phyloP scores from a whole-genome alignment of 2,797 vertebrate species.

The Hemibagrus guttatus region DNA sequence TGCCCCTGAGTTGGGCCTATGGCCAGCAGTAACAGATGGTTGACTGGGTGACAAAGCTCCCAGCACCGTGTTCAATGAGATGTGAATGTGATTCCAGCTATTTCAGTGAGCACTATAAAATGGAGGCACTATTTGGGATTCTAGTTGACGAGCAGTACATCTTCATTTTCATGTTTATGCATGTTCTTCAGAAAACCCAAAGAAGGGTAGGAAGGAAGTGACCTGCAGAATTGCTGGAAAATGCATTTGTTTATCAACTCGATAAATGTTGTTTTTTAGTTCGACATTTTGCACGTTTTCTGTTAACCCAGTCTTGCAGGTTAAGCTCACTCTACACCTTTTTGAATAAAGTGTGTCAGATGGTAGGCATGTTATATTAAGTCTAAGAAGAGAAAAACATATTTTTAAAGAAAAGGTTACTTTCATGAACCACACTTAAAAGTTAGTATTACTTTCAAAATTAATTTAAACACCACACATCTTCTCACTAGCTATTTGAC shows the following conservation, averaged over 20 bases:
- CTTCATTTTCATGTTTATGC: constrained; percentile 30
- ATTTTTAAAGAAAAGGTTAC: neutral
- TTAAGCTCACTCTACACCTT: neutral
- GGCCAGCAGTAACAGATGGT: constrained; percentile 72
- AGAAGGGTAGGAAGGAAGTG: neutral
- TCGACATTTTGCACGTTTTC: neutral
- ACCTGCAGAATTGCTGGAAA: neutral
- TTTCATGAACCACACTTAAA: neutral
- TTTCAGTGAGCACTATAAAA: constrained; percentile 39
- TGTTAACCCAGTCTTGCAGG: neutral
- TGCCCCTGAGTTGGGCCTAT: constrained; percentile 50
- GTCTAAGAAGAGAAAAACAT: neutral
- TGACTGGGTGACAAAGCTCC: constrained; percentile 68
- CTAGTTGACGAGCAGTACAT: constrained; percentile 7
- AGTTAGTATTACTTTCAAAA: neutral
- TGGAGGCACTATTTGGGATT: constrained; percentile 32
- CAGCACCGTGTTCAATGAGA: constrained; percentile 65
- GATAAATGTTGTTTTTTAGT: neutral
- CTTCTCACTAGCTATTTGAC: neutral
- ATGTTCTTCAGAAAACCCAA: neutral
- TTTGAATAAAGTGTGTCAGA: neutral
- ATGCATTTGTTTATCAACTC: neutral
- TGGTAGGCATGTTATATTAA: neutral
- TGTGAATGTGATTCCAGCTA: constrained; percentile 62
- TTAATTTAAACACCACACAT: too few species aligned